phyloP scores from a whole-genome alignment of 2,888 invertebrate species.

The Odontomyia ornata region DNA sequence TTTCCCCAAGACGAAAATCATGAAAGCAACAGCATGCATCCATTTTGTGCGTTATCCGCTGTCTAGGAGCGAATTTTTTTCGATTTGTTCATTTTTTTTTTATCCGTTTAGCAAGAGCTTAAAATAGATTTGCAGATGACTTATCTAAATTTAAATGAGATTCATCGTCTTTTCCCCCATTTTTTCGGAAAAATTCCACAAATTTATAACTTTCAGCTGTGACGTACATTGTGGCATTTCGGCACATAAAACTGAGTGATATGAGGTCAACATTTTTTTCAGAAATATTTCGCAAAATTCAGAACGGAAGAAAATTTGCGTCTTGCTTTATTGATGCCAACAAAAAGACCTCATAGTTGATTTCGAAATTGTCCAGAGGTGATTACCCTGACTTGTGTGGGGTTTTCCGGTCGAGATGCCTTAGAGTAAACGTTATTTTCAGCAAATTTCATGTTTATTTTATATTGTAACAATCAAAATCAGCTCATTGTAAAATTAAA shows the following conservation, averaged over 20 bases:
- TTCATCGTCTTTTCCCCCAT: not conserved
- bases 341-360: too few species aligned
- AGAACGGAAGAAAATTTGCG: too few species aligned
- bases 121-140: constrained; percentile 39
- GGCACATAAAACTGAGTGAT: not conserved
- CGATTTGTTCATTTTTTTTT: not conserved
- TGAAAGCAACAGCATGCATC: constrained; percentile 17
- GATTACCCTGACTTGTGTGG: too few species aligned
- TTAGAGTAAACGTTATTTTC: too few species aligned
- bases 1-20: not conserved
- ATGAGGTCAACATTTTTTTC: too few species aligned
- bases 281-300: too few species aligned
- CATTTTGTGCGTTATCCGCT: not conserved
- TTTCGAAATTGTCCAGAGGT: too few species aligned
- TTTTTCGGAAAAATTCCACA: constrained; percentile 11
- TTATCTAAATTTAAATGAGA: constrained; percentile 28
- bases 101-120: constrained; percentile 27
- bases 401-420: too few species aligned
- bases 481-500: too few species aligned
- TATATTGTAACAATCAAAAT: too few species aligned
- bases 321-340: too few species aligned
- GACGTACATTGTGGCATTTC: not conserved
- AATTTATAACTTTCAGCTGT: not conserved
- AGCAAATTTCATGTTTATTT: too few species aligned
- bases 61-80: constrained; percentile 12